Conservation (phyloP, 35 echinoderm and acorn worm species). For the Anneissia japonica region DNA sequence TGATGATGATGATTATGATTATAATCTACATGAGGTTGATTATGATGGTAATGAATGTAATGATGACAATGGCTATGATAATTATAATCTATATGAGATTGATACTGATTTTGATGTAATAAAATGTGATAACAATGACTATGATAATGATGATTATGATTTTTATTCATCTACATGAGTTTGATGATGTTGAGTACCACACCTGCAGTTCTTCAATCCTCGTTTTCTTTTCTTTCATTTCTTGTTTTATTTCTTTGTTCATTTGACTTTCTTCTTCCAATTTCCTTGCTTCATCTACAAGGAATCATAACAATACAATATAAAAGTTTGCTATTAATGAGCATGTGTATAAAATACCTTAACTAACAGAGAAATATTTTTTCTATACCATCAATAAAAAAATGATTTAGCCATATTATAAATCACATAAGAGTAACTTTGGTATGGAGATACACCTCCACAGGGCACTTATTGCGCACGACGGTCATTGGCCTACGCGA, state of each 20-base stretch:
- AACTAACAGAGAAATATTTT: not conserved
- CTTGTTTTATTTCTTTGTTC: conserved; percentile 35
- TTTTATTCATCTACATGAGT: not conserved
- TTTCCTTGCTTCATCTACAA: conserved; percentile 49
- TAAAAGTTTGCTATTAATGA: no score
- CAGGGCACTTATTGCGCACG: no score
- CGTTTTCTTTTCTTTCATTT: conserved; percentile 42
- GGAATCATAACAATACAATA: not conserved
- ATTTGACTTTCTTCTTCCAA: conserved; percentile 43
- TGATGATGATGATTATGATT: no score
- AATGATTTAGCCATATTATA: not conserved
- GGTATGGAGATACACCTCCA: not conserved
- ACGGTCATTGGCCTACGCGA: no score
- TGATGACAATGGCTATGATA: no score
- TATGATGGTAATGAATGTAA: no score
- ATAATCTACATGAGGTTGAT: no score
- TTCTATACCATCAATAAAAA: not conserved
- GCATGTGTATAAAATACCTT: not conserved
- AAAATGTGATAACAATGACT: no score
- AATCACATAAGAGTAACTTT: not conserved
- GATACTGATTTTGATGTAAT: no score
- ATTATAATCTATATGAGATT: no score
- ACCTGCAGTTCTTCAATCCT: conserved; percentile 64
- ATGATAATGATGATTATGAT: not conserved
- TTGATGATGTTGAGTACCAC: not conserved